Conservation (phyloP, 2,113 vertebrate species). For the Corvus cornix region DNA sequence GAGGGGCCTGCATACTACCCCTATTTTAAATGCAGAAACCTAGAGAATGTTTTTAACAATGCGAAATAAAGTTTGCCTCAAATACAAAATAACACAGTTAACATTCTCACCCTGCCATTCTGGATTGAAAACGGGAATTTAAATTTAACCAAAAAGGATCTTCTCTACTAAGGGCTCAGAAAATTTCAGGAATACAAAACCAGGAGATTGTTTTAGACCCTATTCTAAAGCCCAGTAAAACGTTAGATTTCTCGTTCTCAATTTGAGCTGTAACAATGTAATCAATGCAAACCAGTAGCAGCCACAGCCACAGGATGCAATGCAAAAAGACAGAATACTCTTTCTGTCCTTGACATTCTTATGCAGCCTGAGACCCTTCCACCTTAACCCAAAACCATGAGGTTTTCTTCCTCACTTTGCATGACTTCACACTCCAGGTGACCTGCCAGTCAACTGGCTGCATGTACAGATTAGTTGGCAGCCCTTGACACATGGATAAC, state of each 20-base stretch:
- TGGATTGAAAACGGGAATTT: not conserved
- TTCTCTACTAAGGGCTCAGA: not conserved
- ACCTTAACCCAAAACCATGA: not conserved
- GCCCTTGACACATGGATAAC: not conserved
- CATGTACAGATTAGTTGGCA: not conserved
- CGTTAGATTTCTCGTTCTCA: accelerated
- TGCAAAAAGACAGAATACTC: not conserved
- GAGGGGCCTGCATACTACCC: not conserved
- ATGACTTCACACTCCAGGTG: not conserved
- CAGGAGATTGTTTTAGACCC: not conserved
- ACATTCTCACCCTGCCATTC: not conserved
- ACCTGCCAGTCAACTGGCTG: not conserved
- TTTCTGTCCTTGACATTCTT: not conserved
- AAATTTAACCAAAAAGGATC: not conserved
- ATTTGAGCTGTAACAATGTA: not conserved
- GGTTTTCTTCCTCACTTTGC: not conserved
- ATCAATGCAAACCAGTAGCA: not conserved
- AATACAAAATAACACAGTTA: not conserved
- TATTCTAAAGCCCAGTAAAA: not conserved
- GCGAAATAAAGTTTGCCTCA: not conserved
- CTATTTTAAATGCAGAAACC: not conserved
- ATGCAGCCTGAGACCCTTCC: not conserved
- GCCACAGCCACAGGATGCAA: not conserved
- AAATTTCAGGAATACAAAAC: not conserved
- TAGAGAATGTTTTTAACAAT: not conserved